phyloP scores from a whole-genome alignment of 2,797 vertebrate genomes.

The Myripristis murdjan region DNA sequence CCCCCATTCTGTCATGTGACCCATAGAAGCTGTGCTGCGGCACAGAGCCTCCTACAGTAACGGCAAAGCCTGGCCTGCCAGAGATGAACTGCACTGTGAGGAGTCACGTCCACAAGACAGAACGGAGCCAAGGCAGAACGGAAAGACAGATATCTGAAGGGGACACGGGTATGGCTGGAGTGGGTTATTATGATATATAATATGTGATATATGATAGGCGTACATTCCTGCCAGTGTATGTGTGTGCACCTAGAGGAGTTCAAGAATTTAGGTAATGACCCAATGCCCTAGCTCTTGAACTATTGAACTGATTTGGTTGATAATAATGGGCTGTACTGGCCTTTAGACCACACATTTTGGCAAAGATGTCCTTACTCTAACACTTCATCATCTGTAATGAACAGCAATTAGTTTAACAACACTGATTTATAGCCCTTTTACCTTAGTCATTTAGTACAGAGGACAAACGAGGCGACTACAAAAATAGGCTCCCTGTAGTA shows the following conservation, averaged over 20 bases:
- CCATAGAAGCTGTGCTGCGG: no score
- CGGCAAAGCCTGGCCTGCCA: background rate
- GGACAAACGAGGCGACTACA: constrained; percentile 21
- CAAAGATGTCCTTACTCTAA: background rate
- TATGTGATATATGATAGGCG: background rate
- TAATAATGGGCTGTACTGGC: background rate
- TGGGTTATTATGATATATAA: background rate
- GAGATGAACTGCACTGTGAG: constrained; percentile 7
- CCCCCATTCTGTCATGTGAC: background rate
- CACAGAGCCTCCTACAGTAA: no score
- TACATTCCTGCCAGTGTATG: background rate
- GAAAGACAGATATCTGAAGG: constrained; percentile 17
- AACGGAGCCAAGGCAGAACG: background rate
- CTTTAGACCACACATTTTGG: background rate
- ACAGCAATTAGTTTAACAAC: background rate
- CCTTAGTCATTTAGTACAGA: background rate
- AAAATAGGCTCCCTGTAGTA: constrained; percentile 3
- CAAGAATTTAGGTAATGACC: background rate
- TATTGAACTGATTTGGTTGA: background rate
- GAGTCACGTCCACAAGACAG: constrained; percentile 43
- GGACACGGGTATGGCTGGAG: background rate
- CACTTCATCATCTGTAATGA: background rate
- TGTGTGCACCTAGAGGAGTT: background rate
- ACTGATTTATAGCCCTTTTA: background rate
- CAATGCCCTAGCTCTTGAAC: constrained; percentile 1